Conservation (phyloP, 1,140 invertebrate species). For the Cephus cinctus region DNA sequence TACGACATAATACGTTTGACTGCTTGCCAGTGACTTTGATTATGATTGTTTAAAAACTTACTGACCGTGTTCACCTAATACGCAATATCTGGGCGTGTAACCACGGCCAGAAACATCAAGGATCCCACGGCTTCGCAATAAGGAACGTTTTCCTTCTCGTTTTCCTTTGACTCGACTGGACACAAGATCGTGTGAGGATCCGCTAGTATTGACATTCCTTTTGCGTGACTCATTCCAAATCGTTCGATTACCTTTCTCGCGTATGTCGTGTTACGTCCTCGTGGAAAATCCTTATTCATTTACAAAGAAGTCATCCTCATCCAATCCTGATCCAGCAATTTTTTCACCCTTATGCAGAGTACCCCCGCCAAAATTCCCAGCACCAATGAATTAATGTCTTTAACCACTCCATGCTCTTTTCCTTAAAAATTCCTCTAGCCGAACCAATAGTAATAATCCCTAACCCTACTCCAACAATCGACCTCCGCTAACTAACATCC, state of each 20-base stretch:
- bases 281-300: too few relatives aligned
- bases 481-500: too few relatives aligned
- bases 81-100: constrained; percentile 15
- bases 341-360: too few relatives aligned
- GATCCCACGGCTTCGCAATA: constrained; percentile 14
- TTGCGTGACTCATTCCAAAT: constrained; percentile 6
- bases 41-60: constrained; percentile 11
- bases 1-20: constrained; percentile 4
- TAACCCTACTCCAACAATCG: too few relatives aligned
- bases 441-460: too few relatives aligned
- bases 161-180: background rate
- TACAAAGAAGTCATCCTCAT: too few relatives aligned
- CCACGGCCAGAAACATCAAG: constrained; percentile 11
- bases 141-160: background rate
- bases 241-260: background rate
- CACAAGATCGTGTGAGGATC: background rate
- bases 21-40: constrained; percentile 6
- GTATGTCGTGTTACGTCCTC: too few relatives aligned
- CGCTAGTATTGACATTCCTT: background rate
- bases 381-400: too few relatives aligned
- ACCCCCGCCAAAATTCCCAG: too few relatives aligned
- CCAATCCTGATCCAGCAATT: too few relatives aligned
- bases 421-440: too few relatives aligned
- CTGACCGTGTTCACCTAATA: constrained; percentile 13
- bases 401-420: too few relatives aligned